phyloP scores from a whole-genome alignment of 1,140 invertebrate genomes.

The Drosophila serrata region DNA sequence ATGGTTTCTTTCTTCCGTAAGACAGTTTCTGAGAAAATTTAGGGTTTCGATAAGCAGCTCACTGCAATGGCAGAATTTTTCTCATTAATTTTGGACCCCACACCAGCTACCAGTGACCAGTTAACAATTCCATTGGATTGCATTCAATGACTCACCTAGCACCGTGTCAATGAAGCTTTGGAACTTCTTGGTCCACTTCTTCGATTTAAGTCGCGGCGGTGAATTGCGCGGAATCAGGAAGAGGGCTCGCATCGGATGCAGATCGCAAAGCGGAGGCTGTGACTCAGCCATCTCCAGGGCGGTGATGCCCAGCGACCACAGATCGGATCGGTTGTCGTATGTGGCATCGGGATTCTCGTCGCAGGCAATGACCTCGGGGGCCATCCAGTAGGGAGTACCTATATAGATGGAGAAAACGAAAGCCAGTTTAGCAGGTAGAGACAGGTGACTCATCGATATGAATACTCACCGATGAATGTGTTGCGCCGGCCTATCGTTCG shows the following conservation, averaged over 20 bases:
- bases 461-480: conserved; percentile 96
- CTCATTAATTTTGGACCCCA: background rate
- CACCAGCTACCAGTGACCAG: background rate
- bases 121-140: background rate
- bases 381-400: conserved; percentile 98
- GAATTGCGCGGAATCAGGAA: conserved; percentile 99
- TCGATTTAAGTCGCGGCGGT: conserved; percentile 98
- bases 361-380: conserved; percentile 99
- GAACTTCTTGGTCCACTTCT: conserved; percentile 99
- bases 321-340: conserved; percentile 99
- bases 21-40: background rate
- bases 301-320: conserved; percentile 99
- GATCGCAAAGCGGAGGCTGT: conserved; percentile 98
- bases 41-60: background rate
- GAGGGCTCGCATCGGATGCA: conserved; percentile 99
- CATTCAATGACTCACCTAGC: conserved; percentile 77
- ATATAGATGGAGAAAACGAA: conserved; percentile 19
- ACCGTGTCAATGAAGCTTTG: conserved; percentile 90
- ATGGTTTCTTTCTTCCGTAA: background rate
- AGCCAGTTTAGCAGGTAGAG: conserved; percentile 35
- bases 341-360: conserved; percentile 99
- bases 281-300: conserved; percentile 99
- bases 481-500: conserved; percentile 99
- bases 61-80: background rate
- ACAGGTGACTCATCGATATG: conserved; percentile 11